Percentiles rank a stretch among this genome's conserved stretches.
phyloP scores from a whole-genome alignment of 1,140 invertebrate genomes.

The Drosophila sturtevanti region DNA sequence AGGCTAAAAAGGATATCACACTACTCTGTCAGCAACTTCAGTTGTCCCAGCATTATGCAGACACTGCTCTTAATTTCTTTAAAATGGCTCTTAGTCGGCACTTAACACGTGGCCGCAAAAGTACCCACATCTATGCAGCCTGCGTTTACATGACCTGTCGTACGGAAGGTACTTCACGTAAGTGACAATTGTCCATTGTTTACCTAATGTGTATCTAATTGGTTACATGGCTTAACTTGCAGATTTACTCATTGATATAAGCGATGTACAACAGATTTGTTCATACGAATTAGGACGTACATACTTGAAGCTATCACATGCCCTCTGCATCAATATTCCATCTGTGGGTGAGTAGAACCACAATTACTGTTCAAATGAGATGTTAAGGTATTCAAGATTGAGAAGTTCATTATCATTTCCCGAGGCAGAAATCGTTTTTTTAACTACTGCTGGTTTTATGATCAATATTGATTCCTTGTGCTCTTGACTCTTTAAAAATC shows the following conservation, averaged over 20 bases:
- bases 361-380: neutral
- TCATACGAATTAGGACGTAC: conserved; percentile 97
- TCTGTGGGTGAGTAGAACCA: conserved; percentile 90
- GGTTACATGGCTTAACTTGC: conserved; percentile 10
- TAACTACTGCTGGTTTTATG: too few species aligned
- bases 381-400: too few species aligned
- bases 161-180: conserved; percentile 96
- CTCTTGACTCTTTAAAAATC: too few species aligned
- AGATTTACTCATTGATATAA: conserved; percentile 99
- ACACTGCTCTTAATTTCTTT: conserved; percentile 97
- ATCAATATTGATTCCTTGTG: too few species aligned
- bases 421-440: too few species aligned
- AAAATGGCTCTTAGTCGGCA: conserved; percentile 96
- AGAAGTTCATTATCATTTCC: too few species aligned
- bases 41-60: conserved; percentile 95
- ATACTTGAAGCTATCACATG: conserved; percentile 93
- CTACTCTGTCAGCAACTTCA: conserved; percentile 90
- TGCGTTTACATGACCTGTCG: conserved; percentile 99
- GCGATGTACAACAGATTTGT: conserved; percentile 97
- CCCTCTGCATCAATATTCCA: conserved; percentile 96
- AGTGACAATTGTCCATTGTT: conserved; percentile 75
- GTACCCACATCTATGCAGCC: conserved; percentile 96
- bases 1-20: conserved; percentile 92
- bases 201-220: too few species aligned
- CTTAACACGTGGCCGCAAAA: conserved; percentile 95